Evolutionary conservation across 2,888 invertebrate species (phyloP), one percentile per base, ranked within the genome.

Genomic region (Mesorhabditis sp.): DNA sequence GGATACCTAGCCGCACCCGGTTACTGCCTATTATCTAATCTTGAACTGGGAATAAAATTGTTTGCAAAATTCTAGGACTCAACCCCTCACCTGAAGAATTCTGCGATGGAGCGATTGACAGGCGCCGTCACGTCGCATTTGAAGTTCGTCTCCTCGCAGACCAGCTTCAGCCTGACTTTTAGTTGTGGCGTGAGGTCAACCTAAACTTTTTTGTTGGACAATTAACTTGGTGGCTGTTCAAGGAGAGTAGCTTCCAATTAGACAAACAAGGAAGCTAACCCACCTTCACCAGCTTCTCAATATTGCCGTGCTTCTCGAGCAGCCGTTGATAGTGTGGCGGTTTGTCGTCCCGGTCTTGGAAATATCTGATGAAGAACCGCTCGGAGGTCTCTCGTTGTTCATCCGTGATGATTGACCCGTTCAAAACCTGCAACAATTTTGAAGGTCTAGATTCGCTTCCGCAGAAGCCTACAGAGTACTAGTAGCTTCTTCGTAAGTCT

Each of bases 331-430:
- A 80, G 50, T 78, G 68, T 43, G 68, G n/a, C 41, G 77, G 75
- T 72, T 74, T 75, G 61, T 77, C 74, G 70, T 77, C 74, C 43
- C 62, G 69, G 67, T 77, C 77, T 77, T 79, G 65, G 7, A 75
- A 87, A 65, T 84, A 80, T 67, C 87, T 76, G 44, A 87, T 85
- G 78, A 86, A 87, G 69, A 86, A 86, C 66, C 87, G 77, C 75
- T 87, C 87, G 13, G 86, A 86, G 70, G 86, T 85, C 68, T 86
- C 87, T 66, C 87, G 76, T 72, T 87, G 86, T 41, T 75, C 76
- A 1, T 78, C 81, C 41, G 79, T 73, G 28, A 87, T 80, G 28
- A 74, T 74, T 64, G 86, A 86, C 15, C 87, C 87, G 76, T 87
- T 87, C 42, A 87, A 78, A 15, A 77, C 80, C 69, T 83, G 83